Evolutionary conservation across 2,888 invertebrate species (phyloP).

Genomic region (Clanis bilineata): DNA sequence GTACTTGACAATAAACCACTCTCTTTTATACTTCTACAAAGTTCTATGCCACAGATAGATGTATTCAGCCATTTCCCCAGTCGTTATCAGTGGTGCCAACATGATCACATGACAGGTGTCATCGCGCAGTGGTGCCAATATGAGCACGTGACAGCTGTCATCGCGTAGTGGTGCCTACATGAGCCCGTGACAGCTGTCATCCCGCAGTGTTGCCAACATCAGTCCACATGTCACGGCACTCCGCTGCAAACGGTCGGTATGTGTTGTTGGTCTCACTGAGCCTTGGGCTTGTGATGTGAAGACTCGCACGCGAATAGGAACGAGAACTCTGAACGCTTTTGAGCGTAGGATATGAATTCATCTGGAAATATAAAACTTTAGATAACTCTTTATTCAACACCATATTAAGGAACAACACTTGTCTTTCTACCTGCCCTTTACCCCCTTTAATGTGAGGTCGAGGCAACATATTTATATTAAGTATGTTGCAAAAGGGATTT

Average conservation of each 20-base stretch:
- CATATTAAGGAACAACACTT: no score
- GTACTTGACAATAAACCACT: no score
- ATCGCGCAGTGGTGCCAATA: not conserved
- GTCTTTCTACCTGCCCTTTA: no score
- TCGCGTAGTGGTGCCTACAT: not conserved
- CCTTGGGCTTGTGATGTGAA: conserved; percentile 59
- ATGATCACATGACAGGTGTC: not conserved
- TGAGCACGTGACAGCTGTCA: not conserved
- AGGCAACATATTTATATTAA: no score
- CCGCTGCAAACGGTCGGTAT: conserved; percentile 63
- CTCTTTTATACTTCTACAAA: no score
- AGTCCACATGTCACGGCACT: conserved; percentile 38
- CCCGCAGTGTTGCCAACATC: not conserved
- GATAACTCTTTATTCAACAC: no score
- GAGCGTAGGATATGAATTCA: conserved; percentile 82
- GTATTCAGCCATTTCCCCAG: no score
- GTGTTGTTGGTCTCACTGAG: conserved; percentile 64
- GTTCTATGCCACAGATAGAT: no score
- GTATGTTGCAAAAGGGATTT: no score
- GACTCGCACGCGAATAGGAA: conserved; percentile 76
- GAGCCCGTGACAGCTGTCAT: not conserved
- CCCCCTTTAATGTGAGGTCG: no score
- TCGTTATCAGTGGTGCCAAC: no score
- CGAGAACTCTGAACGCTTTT: conserved; percentile 82
- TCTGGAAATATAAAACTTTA: conserved; percentile 67